A percentile compares a stretch with the other conserved stretches of the same genome.
phyloP scores from a whole-genome alignment of 2,797 vertebrate species.

The Pseudochaenichthys georgianus region DNA sequence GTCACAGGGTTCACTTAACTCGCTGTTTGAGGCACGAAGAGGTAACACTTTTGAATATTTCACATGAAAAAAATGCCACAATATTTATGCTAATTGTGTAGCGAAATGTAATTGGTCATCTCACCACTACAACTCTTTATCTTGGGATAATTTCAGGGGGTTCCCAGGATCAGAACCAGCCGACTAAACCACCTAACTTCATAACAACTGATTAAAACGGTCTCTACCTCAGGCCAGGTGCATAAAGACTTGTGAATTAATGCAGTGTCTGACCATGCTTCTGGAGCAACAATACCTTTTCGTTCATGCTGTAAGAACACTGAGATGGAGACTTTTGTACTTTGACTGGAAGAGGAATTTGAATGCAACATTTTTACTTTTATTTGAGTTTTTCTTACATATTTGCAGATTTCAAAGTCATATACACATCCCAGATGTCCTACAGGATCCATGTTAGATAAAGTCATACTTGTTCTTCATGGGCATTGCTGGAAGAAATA shows the following conservation, averaged over 20 bases:
- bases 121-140: neutral
- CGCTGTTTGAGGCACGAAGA: neutral
- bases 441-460: neutral
- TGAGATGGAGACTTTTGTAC: too few relatives aligned
- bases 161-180: neutral
- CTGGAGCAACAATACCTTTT: too few relatives aligned
- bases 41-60: neutral
- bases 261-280: too few relatives aligned
- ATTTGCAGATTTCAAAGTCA: neutral
- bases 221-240: neutral
- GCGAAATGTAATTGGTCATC: neutral
- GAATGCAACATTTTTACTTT: neutral
- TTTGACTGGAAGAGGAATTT: too few relatives aligned
- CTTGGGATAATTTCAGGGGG: too few relatives aligned
- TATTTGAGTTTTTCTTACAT: neutral
- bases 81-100: neutral
- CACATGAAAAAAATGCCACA: neutral
- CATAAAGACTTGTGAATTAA: neutral
- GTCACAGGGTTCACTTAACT: neutral
- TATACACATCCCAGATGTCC: neutral
- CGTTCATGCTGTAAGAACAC: too few relatives aligned
- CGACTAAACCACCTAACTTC: neutral
- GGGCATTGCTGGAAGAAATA: neutral
- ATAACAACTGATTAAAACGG: neutral
- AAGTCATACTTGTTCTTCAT: neutral